Evolutionary conservation across 2,888 invertebrate species (phyloP).

Genomic region (Cerastis leucographa): DNA sequence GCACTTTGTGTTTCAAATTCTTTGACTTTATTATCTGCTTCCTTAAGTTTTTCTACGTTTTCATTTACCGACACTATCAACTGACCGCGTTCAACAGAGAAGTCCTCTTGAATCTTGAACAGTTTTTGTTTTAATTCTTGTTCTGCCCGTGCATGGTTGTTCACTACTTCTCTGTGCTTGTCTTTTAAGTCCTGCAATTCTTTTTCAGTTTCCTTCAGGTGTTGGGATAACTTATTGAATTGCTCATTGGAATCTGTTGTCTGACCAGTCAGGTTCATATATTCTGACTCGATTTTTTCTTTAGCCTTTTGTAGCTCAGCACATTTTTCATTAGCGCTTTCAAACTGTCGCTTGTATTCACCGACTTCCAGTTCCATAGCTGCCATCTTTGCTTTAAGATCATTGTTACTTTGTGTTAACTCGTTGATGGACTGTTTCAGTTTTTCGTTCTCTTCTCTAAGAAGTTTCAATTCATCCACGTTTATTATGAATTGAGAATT

Average conservation of each 20-base stretch:
- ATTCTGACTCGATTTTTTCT: constrained; percentile 90
- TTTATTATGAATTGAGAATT: constrained; percentile 87
- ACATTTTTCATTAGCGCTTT: constrained; percentile 90
- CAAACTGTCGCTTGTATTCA: constrained; percentile 90
- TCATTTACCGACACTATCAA: constrained; percentile 81
- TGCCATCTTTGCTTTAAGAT: constrained; percentile 83
- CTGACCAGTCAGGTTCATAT: constrained; percentile 90
- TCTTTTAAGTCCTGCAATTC: constrained; percentile 89
- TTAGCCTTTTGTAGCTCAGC: constrained; percentile 90
- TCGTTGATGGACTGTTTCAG: constrained; percentile 84
- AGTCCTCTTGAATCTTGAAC: constrained; percentile 86
- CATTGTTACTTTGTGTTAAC: constrained; percentile 81
- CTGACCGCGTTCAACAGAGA: constrained; percentile 81
- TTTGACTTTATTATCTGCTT: constrained; percentile 81
- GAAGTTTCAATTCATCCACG: constrained; percentile 82
- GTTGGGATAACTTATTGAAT: constrained; percentile 89
- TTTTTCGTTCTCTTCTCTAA: constrained; percentile 86
- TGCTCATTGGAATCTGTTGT: constrained; percentile 91
- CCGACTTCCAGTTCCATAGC: constrained; percentile 89
- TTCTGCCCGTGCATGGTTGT: constrained; percentile 85
- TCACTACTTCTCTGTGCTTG: constrained; percentile 83
- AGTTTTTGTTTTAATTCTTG: constrained; percentile 88
- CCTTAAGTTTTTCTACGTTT: constrained; percentile 81
- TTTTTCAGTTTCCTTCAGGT: constrained; percentile 90
- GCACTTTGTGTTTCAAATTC: constrained; percentile 77